Percentiles rank a stretch among this genome's conserved stretches.
These are phyloP conservation scores for Tragelaphus oryx DNA, from an alignment of 2,797 vertebrate species.

Conservation along the genomic window DNA sequence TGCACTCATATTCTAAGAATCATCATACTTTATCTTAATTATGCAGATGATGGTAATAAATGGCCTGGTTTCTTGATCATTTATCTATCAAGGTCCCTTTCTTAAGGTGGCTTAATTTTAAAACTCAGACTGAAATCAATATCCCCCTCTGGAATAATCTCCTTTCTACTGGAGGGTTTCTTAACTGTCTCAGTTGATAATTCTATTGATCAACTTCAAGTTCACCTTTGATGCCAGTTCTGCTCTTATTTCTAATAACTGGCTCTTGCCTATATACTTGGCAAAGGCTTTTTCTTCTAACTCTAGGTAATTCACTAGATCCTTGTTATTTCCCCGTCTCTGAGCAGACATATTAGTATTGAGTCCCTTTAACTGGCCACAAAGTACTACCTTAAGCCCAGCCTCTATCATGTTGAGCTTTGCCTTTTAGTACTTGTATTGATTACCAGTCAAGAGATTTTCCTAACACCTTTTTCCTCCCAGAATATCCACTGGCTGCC, in stretches of 20 bases:
- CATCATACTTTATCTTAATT: constrained; percentile 15
- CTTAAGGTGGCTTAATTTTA: neutral
- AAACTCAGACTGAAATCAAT: constrained; percentile 26
- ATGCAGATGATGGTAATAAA: constrained; percentile 20
- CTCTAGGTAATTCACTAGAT: constrained; percentile 29
- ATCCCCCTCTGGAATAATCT: neutral
- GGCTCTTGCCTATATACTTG: neutral
- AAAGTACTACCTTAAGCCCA: neutral
- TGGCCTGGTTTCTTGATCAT: neutral
- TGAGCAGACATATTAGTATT: neutral
- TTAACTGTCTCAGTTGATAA: neutral
- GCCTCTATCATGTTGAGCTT: neutral
- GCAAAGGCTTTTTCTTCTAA: constrained; percentile 23
- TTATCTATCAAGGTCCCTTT: neutral
- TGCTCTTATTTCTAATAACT: constrained; percentile 24
- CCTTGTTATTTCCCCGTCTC: neutral
- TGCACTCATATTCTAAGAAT: neutral
- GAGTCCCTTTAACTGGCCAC: neutral
- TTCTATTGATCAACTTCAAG: neutral
- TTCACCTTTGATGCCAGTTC: constrained; percentile 32
- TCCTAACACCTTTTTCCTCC: constrained; percentile 50
- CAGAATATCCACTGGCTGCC: constrained; percentile 54
- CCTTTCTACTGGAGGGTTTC: neutral
- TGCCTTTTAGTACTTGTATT: constrained; percentile 54
- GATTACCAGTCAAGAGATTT: constrained; percentile 59